Evolutionary conservation across 2,113 vertebrate genomes (phyloP).

Genomic region (Bufo gargarizans): DNA sequence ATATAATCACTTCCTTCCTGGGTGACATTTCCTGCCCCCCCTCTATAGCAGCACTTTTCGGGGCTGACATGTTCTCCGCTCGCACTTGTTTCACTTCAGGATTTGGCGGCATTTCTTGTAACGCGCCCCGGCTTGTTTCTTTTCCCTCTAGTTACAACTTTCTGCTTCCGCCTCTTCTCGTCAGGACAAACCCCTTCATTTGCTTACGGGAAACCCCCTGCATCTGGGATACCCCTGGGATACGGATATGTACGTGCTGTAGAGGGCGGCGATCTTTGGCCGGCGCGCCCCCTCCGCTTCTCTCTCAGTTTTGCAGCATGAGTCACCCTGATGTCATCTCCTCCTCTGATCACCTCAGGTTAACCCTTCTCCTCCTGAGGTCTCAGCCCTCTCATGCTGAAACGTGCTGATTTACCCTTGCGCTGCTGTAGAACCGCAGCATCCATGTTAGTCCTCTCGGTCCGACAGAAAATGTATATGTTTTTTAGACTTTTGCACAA

Average conservation of each 20-base stretch:
- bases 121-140: background rate
- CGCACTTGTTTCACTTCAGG: background rate
- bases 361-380: background rate
- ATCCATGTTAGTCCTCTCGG: background rate
- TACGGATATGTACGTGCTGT: conserved; percentile 18
- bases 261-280: background rate
- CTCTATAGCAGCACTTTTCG: too few relatives aligned
- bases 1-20: background rate
- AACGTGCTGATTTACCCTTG: background rate
- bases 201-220: conserved; percentile 6
- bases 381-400: background rate
- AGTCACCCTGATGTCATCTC: conserved; percentile 38
- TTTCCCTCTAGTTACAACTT: background rate
- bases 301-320: background rate
- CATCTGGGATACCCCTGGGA: background rate
- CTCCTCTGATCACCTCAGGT: background rate
- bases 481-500: background rate
- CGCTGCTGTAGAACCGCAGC: background rate
- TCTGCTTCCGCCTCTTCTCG: background rate
- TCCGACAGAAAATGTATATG: background rate
- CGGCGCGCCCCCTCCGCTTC: background rate
- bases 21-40: background rate
- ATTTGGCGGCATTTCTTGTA: background rate
- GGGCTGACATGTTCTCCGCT: background rate
- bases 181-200: too few relatives aligned